phyloP scores from a whole-genome alignment of 2,888 invertebrate species.

The Masnerella sp. region DNA sequence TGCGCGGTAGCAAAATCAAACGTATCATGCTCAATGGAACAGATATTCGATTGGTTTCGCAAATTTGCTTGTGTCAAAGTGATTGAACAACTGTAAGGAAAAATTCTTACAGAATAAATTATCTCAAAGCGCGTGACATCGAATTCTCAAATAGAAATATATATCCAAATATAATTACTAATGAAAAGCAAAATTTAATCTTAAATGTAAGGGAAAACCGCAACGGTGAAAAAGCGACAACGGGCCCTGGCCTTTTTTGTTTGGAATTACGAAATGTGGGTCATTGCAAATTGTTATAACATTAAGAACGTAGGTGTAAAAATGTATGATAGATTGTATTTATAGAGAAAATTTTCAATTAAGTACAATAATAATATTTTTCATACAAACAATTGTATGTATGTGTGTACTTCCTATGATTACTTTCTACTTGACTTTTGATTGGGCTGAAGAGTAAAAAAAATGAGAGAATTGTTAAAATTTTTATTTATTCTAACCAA shows the following conservation, averaged over 20 bases:
- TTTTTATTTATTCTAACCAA: conserved; percentile 7
- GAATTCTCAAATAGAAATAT: conserved; percentile 24
- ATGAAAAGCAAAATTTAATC: background rate
- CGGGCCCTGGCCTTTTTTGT: background rate
- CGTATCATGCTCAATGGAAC: conserved; percentile 32
- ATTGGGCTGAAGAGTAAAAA: background rate
- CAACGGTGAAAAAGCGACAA: too few relatives aligned
- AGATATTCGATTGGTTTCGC: conserved; percentile 8
- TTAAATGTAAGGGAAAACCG: conserved; percentile 11
- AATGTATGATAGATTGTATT: conserved; percentile 35
- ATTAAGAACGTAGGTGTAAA: conserved; percentile 12
- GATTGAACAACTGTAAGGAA: conserved; percentile 22
- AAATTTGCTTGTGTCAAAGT: conserved; percentile 24
- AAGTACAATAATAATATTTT: conserved; percentile 46
- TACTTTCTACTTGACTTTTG: conserved; percentile 9
- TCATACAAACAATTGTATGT: conserved; percentile 46
- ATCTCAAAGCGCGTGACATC: conserved; percentile 36
- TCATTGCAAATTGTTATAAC: conserved; percentile 24
- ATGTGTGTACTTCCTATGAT: conserved; percentile 24
- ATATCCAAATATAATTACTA: conserved; percentile 11
- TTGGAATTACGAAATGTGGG: conserved; percentile 12
- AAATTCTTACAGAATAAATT: conserved; percentile 5
- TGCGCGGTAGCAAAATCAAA: too few relatives aligned
- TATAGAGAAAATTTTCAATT: conserved; percentile 26
- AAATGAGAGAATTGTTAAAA: background rate